Conservation (phyloP, 1,140 invertebrate genomes). For the Caenorhabditis elegans region WBcel235 BX284606.5:11361501-11362000, state of each 20-base stretch:
- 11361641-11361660: conserved; percentile 66
- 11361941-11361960: conserved; percentile 57
- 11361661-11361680: conserved; percentile 29
- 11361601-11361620: conserved; percentile 33
- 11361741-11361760: not conserved
- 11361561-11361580: conserved; percentile 59
- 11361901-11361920: conserved; percentile 55
- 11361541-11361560: conserved; percentile 71
- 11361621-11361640: conserved; percentile 62
- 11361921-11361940: conserved; percentile 49
- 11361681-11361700: not conserved
- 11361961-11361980: conserved; percentile 44
- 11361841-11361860: conserved; percentile 37
- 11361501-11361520: conserved; percentile 78
- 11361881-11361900: conserved; percentile 30
- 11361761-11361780: not conserved
- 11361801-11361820: not conserved
- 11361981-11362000: conserved; percentile 47
- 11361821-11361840: not conserved
- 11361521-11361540: conserved; percentile 75
- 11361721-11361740: not conserved
- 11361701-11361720: not conserved
- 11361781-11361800: not conserved
- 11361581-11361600: conserved; percentile 48
- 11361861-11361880: conserved; percentile 30